Percentiles rank a stretch among this genome's conserved stretches.
These are phyloP conservation scores for Acanthosoma haemorrhoidale DNA, from an alignment of 2,888 invertebrate genomes.

Conservation along the genomic window DNA sequence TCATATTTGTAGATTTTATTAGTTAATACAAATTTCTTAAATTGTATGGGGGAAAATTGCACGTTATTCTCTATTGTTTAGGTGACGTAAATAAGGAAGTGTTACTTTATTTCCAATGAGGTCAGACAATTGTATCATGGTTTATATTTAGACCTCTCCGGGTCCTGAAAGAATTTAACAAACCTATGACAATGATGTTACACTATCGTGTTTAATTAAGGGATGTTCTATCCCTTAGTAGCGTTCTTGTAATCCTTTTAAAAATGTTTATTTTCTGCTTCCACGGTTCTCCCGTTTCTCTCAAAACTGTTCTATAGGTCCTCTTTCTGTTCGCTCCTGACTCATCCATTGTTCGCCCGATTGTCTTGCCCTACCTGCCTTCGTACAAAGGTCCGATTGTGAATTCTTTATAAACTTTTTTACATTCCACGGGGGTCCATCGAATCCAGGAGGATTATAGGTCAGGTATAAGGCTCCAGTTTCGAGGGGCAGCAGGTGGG, in stretches of 20 bases:
- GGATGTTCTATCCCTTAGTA: not conserved
- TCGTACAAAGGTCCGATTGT: slow-evolving; percentile 6
- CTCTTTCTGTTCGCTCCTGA: not conserved
- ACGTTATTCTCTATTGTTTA: too few species aligned
- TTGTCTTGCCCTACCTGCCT: slow-evolving; percentile 13
- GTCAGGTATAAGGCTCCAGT: slow-evolving; percentile 28
- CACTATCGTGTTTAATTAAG: not conserved
- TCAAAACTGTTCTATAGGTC: not conserved
- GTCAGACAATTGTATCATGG: not conserved
- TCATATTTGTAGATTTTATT: too few species aligned
- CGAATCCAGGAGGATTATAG: slow-evolving; percentile 25
- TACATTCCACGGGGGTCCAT: slow-evolving; percentile 5
- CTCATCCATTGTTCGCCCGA: not conserved
- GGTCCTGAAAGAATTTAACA: not conserved
- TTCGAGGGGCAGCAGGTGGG: slow-evolving; percentile 17
- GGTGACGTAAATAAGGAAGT: not conserved
- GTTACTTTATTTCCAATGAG: not conserved
- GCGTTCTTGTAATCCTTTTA: not conserved
- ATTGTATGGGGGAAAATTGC: too few species aligned
- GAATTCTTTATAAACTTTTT: slow-evolving; percentile 12
- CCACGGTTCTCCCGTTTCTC: not conserved
- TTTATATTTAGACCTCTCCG: not conserved
- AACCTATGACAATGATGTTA: not conserved
- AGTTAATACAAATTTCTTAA: too few species aligned
- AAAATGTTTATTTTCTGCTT: slow-evolving; percentile 12